Base-by-base conservation (phyloP, 2,888 invertebrate species). In the Boloria selene region DNA sequence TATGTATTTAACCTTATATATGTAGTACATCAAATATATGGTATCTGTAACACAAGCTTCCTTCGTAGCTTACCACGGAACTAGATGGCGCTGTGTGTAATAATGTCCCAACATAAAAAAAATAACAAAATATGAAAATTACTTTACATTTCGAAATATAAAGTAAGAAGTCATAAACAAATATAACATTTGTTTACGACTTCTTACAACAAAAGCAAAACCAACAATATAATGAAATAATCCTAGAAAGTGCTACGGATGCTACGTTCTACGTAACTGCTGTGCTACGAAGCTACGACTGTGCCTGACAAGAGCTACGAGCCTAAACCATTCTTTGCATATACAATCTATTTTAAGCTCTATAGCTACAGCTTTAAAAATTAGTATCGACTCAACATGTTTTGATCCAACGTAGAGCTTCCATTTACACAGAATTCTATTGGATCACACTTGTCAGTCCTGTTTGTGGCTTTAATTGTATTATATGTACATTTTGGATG, bases 271-370 rank as follows among this genome's bases (percentile, higher is more conserved):
- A n/a, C 10, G 31, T 38, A 10, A 38, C 31, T 38, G 31, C 31
- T 38, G 10, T 38, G 50, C 64, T 64, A 64, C 64, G 51, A 26
- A 51, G 58, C 45, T 52, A 64, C 64, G 64, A 18, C 55, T 63
- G 52, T 47, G 18, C 38, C 17, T 58, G 52, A 52, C 58, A 64
- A 64, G 51, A 51, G 64, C 64, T 64, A 59, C 52, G 47, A 58
- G 54, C 18, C 44, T 62, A 56, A 56, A 17, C 44, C 51, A 14
- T 56, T 26, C 31, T 56, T 44, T 16, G 16, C 13, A 26, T 10
- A 13, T 7, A 26, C 16, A 14, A 16, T 22, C 4, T 18, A 38
- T 49, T 59, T 18, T 59, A 4, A 16, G 5, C 7, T 38, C 38
- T 59, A 38, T 50, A 13, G n/a, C n/a, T 10, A 13, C 4, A 3